Base-by-base conservation (phyloP, 2,888 invertebrate species). In the Polyploca ridens region DNA sequence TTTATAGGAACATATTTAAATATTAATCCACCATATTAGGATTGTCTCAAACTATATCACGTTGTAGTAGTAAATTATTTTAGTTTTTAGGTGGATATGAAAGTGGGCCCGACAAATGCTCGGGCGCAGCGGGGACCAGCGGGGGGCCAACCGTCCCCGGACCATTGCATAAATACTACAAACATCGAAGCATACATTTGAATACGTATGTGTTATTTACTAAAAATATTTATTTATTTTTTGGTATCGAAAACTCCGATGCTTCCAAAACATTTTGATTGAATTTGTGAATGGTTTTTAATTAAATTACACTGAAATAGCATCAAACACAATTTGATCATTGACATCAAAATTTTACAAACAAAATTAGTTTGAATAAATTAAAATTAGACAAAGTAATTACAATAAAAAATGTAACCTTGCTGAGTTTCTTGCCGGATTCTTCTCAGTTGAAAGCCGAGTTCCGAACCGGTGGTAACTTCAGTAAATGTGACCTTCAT, bases 41-140 rank as follows among this genome's bases (percentile, higher is more conserved):
- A 82, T 86, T 84, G 86, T 85, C 79, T 84, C 75, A 79, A 81
- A 80, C 79, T 77, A 77, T 82, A 83, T 78, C 78, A 77, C 74
- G 77, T 83, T 78, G 80, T 81, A 77, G 80, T 82, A 80, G 82
- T 87, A 88, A 86, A 89, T 89, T 88, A 87, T 89, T 88, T 82
- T 78, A 80, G 85, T 87, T 90, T 90, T 91, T 90, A 86, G 79
- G 83, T 83, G 79, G 80, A 81, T 84, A 87, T 84, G 85, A 89
- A 88, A 87, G 81, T 85, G 78, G 85, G 72, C 79, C 84, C 84
- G 85, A 85, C 85, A 84, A 86, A 84, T 83, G 88, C 80, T 73
- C 76, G 69, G 67, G 78, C 89, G 84, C 87, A 84, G 82, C 84
- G 75, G 72, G 77, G 70, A 69, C 65, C 88, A 86, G 89, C 87